Conservation (phyloP, 1,140 invertebrate species). For the Drosophila ficusphila region DNA sequence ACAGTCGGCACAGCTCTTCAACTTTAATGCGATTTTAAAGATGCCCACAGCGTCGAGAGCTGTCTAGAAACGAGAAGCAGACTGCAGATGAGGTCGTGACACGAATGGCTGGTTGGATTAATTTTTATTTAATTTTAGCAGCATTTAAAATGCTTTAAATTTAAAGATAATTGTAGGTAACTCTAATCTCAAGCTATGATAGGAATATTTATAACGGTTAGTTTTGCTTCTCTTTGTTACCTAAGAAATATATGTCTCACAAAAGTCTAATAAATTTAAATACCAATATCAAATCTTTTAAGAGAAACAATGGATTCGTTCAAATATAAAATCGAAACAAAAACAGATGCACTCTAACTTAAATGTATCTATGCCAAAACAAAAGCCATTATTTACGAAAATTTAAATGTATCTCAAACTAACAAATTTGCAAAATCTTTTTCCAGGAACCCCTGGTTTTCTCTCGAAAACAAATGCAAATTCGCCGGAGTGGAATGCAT, state of each 20-base stretch:
- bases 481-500: conserved; percentile 22
- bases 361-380: too few relatives aligned
- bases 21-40: conserved; percentile 62
- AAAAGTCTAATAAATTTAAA: too few relatives aligned
- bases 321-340: too few relatives aligned
- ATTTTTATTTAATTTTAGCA: not conserved
- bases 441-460: conserved; percentile 1
- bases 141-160: not conserved
- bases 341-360: too few relatives aligned
- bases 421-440: not conserved
- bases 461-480: conserved; percentile 30
- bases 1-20: conserved; percentile 28
- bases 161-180: too few relatives aligned
- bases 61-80: not conserved
- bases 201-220: too few relatives aligned
- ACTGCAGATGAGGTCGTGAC: conserved; percentile 2
- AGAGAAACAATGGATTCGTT: too few relatives aligned
- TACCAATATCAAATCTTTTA: too few relatives aligned
- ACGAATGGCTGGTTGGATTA: not conserved
- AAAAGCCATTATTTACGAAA: not conserved
- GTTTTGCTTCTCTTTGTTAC: too few relatives aligned
- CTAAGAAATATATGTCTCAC: too few relatives aligned
- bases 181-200: too few relatives aligned
- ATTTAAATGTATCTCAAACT: not conserved
- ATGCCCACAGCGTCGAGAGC: not conserved